Conservation (phyloP, 2,797 vertebrate genomes). For the Melanotaenia parkinsoni region DNA sequence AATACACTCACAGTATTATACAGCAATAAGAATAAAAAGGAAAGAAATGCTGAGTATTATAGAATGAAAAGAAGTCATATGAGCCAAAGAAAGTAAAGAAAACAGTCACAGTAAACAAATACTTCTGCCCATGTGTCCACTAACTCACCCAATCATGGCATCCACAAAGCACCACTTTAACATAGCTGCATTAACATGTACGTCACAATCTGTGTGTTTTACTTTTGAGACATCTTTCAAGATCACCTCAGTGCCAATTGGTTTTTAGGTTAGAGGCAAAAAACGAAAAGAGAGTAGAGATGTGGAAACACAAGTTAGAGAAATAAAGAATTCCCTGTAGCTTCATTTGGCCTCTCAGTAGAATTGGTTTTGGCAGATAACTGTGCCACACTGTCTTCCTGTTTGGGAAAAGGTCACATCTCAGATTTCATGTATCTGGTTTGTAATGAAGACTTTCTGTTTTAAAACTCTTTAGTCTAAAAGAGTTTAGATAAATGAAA, state of each 20-base stretch:
- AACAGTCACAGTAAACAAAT: no score
- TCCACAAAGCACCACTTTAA: no score
- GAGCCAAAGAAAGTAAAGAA: no score
- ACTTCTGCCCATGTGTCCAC: no score
- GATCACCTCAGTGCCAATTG: not conserved
- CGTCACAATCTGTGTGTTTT: no score
- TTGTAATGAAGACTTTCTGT: not conserved
- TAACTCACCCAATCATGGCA: no score
- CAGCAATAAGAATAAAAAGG: no score
- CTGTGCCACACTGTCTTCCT: not conserved
- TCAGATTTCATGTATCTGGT: not conserved
- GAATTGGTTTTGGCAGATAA: not conserved
- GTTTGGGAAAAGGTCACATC: not conserved
- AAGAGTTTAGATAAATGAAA: not conserved
- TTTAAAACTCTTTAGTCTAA: not conserved
- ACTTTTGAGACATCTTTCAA: not conserved
- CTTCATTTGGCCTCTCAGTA: not conserved
- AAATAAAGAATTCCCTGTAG: not conserved
- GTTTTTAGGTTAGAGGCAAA: not conserved
- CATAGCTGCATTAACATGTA: no score
- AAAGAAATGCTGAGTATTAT: no score
- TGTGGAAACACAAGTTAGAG: not conserved
- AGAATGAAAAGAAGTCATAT: no score
- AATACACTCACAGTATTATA: no score
- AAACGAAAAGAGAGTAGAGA: not conserved